Percentiles rank a stretch among this genome's conserved stretches.
phyloP scores from a whole-genome alignment of 2,797 vertebrate genomes.

The Pseudochirops cupreus region DNA sequence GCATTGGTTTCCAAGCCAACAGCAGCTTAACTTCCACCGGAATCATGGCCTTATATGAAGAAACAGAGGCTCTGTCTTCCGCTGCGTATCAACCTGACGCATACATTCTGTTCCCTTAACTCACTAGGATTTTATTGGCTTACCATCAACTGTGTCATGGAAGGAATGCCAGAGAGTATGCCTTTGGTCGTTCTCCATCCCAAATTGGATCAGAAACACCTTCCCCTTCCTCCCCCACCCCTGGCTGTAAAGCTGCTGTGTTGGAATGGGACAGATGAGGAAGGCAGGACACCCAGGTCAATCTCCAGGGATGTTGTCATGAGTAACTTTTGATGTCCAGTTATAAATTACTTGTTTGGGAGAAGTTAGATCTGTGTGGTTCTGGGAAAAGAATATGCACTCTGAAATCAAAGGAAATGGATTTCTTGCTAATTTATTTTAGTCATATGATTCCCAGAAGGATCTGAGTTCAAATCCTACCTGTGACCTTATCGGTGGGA shows the following conservation, averaged over 20 bases:
- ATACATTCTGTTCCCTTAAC: slow-evolving; percentile 73
- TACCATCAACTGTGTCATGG: slow-evolving; percentile 62
- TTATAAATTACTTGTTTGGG: slow-evolving; percentile 59
- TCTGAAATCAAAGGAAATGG: neutral
- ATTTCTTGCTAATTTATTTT: neutral
- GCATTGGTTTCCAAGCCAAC: slow-evolving; percentile 44
- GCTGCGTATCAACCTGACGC: slow-evolving; percentile 65
- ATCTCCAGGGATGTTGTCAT: slow-evolving; percentile 73
- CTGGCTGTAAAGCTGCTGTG: slow-evolving; percentile 61
- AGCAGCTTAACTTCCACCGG: slow-evolving; percentile 71
- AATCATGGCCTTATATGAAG: slow-evolving; percentile 84
- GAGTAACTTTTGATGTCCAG: slow-evolving; percentile 56
- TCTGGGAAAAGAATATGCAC: neutral
- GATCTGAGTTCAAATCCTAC: neutral
- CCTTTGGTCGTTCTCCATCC: slow-evolving; percentile 57
- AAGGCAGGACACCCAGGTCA: slow-evolving; percentile 24
- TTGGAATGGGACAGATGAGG: slow-evolving; percentile 21
- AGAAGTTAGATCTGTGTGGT: slow-evolving; percentile 36
- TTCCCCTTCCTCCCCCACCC: slow-evolving; percentile 6
- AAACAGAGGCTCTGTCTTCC: slow-evolving; percentile 67
- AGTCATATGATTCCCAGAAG: neutral
- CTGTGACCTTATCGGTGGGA: neutral
- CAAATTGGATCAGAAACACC: slow-evolving; percentile 66
- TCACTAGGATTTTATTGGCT: slow-evolving; percentile 73
- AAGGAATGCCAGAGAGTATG: slow-evolving; percentile 68